phyloP scores from a whole-genome alignment of 2,797 vertebrate genomes.

The Delichon dasypus region DNA sequence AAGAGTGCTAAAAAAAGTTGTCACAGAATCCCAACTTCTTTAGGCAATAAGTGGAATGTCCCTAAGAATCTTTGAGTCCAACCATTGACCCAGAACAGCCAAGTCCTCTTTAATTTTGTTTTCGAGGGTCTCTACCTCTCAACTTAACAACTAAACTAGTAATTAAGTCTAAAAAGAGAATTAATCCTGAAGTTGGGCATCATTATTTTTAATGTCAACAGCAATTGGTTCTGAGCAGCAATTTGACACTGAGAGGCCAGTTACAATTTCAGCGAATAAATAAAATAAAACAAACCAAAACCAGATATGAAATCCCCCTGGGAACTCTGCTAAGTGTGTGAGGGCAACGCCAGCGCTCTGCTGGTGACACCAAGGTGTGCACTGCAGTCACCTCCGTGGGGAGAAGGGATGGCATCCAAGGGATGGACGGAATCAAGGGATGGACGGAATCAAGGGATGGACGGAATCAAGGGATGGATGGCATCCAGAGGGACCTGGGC shows the following conservation, averaged over 20 bases:
- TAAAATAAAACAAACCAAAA: background rate
- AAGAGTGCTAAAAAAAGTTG: background rate
- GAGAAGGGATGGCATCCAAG: background rate
- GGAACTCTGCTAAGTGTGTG: accelerated
- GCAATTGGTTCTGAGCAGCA: background rate
- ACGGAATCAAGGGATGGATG: too few species aligned
- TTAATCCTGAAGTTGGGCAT: background rate
- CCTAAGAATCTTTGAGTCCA: background rate
- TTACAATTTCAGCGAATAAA: background rate
- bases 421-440: too few species aligned
- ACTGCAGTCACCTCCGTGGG: accelerated
- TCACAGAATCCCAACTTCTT: background rate
- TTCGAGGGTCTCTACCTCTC: background rate
- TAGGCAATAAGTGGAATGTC: background rate
- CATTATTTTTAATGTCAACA: too few species aligned
- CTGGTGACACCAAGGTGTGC: background rate
- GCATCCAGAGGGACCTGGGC: too few species aligned
- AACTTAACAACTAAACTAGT: background rate
- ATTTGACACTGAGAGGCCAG: background rate
- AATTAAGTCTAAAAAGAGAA: background rate
- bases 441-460: too few species aligned
- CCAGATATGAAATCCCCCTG: background rate
- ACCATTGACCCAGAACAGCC: background rate
- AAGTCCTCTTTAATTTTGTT: background rate
- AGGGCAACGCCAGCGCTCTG: accelerated